Evolutionary conservation across 2,113 vertebrate genomes (phyloP), one percentile per base, ranked within the genome.

Genomic region (Platichthys flesus): DNA sequence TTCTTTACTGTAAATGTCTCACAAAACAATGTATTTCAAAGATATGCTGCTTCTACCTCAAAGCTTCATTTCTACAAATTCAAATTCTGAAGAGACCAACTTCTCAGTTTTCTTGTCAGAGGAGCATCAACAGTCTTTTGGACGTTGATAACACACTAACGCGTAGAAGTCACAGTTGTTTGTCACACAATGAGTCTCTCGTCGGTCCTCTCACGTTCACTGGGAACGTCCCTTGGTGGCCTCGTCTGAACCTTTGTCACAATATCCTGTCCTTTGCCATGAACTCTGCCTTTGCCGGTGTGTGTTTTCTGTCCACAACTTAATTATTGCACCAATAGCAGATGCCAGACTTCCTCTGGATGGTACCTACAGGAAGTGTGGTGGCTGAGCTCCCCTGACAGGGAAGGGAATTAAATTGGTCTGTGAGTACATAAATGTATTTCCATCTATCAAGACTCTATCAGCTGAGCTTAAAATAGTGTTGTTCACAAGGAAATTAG

Each of bases 361-460:
- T 90, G 90, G 78, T 87, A 92, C 92, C 87, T 88, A 88, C 91
- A 93, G 93, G 91, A 94, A 92, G 83, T 85, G 65, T 70, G 82
- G 67, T 81, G 71, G 85, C 83, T 66, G 68, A 74, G 78, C 71
- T 83, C 88, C 84, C 80, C 77, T 81, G 87, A 89, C 78, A 61
- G 78, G 79, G 59, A 85, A 77, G 82, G 51, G 75, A 82, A 86
- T 80, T 45, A 76, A 74, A 86, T 74, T 70, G 85, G 66, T 79
- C 71, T 78, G 69, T 55, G 64, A 69, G 75, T 85, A 65, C 84
- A 74, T 85, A 60, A 83, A 86, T 78, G 67, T n/a, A 31, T 82
- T 88, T 90, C 76, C 78, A 78, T 87, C 66, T 49, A 81, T 82
- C 20, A 78, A n/a, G 49, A 49, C 47, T 47, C 45, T 60, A 76